Base-by-base conservation (phyloP, 2,888 invertebrate genomes). In the Stenurella melanura region DNA sequence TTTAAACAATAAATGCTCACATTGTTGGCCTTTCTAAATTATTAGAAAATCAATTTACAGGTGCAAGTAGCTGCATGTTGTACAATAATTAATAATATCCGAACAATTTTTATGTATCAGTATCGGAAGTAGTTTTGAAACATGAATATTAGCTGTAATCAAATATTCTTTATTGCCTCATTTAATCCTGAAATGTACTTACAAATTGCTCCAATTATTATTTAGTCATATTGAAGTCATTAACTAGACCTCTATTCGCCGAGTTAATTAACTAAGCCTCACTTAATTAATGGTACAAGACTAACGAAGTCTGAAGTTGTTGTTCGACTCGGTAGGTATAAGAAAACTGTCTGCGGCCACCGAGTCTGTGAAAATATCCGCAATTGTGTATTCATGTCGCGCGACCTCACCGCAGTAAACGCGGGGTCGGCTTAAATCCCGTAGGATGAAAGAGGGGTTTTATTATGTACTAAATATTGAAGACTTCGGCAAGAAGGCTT, bases 391-490 rank as follows among this genome's bases (percentile, higher is more conserved):
- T 85, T 85, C 85, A 82, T 70, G 81, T 82, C 84, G 81, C 80
- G 83, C 78, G 76, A 74, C 75, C 77, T 76, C 77, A 79, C 80
- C 82, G 79, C 82, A 83, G 81, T 83, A 82, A 84, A 82, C 81
- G 83, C 79, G 77, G 79, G 81, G 80, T 75, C 76, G 78, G 74
- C 78, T 77, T 78, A 80, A 83, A 84, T 85, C 85, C 84, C 82
- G 77, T 78, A 83, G 82, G 82, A 83, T 83, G 79, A 76, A 68
- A 79, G 78, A 81, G 82, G 79, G 82, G 81, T 83, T 83, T 85
- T 85, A 85, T 85, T 85, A 83, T 85, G 83, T 83, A 83, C 84
- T 85, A 85, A 85, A 85, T 85, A 85, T 85, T 83, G 84, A 82
- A 82, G 84, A 83, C 78, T 82, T 83, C 72, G 58, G 71, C 70